Evolutionary conservation across 1,140 invertebrate genomes (phyloP).

Genomic region (Mizuhopecten yessoensis): DNA sequence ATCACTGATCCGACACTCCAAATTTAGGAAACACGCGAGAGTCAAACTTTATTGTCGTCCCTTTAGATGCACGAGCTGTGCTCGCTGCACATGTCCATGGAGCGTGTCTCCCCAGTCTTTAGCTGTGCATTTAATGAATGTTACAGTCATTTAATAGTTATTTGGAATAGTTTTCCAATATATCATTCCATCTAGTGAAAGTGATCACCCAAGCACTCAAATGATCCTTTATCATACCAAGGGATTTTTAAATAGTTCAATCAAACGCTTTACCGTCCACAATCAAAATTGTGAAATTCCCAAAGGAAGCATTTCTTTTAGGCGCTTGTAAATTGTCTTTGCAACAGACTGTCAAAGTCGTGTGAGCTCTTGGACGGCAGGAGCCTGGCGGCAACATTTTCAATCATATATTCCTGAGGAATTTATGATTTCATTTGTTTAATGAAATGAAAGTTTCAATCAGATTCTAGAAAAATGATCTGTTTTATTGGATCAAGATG

Average conservation of each 20-base stretch:
- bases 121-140: conserved; percentile 7
- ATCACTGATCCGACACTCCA: not conserved
- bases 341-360: not conserved
- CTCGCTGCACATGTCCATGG: not conserved
- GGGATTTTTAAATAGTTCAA: conserved; percentile 29
- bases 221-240: conserved; percentile 34
- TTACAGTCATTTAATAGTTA: conserved; percentile 28
- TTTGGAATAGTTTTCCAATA: conserved; percentile 17
- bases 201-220: conserved; percentile 29
- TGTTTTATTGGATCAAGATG: conserved; percentile 35
- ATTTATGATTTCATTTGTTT: conserved; percentile 40
- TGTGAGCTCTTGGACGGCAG: conserved; percentile 9
- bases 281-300: conserved; percentile 23
- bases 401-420: conserved; percentile 15
- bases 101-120: not conserved
- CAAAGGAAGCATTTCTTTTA: not conserved
- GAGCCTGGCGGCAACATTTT: conserved; percentile 4
- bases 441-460: conserved; percentile 40
- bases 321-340: conserved; percentile 29
- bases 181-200: conserved; percentile 34
- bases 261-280: conserved; percentile 12
- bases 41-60: not conserved
- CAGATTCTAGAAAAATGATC: conserved; percentile 28
- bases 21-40: not conserved
- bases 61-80: not conserved